These are phyloP conservation scores for Alethe diademata DNA, from an alignment of 2,113 vertebrate species.

Conservation along the genomic window DNA sequence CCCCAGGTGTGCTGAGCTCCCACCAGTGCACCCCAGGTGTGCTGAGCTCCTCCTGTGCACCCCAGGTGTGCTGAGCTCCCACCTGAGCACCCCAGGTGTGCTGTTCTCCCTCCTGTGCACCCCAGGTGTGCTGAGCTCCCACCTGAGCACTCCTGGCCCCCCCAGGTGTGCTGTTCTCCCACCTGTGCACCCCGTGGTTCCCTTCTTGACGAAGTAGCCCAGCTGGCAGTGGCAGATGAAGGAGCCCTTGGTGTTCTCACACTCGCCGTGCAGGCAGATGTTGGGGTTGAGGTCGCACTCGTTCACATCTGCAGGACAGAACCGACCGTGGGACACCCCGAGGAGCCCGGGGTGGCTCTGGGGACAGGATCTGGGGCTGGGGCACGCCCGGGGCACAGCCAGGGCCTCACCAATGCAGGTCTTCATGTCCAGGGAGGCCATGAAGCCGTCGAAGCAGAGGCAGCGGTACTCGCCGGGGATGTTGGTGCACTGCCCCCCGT, in stretches of 20 bases:
- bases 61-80: no score
- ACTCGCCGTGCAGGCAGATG: constrained; percentile 90
- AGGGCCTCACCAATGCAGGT: constrained; percentile 84
- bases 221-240: constrained; percentile 93
- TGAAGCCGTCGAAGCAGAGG: constrained; percentile 89
- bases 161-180: background rate
- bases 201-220: constrained; percentile 89
- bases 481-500: constrained; percentile 90
- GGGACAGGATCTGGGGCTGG: background rate
- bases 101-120: no score
- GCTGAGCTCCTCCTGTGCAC: no score
- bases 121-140: no score
- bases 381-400: background rate
- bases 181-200: constrained; percentile 90
- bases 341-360: fast-evolving
- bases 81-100: no score
- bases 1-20: no score
- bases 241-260: constrained; percentile 92
- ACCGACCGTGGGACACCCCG: background rate
- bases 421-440: constrained; percentile 87
- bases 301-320: constrained; percentile 81
- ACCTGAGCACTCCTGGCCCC: no score
- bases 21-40: no score
- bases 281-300: constrained; percentile 92
- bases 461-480: constrained; percentile 89